A percentile compares a stretch with the other conserved stretches of the same genome.
Evolutionary conservation across 2,113 vertebrate genomes (phyloP).

Genomic region (Thunnus thynnus): DNA sequence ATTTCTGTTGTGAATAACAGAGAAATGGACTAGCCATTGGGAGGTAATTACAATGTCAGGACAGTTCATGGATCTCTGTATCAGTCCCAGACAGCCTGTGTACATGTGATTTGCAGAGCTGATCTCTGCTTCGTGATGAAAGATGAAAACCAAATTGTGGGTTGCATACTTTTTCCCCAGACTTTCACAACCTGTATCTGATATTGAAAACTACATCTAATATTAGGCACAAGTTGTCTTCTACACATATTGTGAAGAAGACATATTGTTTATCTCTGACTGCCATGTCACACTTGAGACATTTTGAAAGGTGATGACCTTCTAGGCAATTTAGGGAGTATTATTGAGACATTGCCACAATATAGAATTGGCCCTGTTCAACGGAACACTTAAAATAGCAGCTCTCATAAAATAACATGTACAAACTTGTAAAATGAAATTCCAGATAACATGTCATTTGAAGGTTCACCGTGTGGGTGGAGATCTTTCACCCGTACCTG

Average conservation of each 20-base stretch:
- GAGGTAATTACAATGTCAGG: conserved; percentile 48
- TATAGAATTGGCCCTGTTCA: conserved; percentile 21
- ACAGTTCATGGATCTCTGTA: conserved; percentile 27
- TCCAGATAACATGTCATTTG: conserved; percentile 41
- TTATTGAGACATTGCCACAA: conserved; percentile 23
- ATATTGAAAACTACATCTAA: conserved; percentile 1
- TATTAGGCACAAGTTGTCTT: not conserved
- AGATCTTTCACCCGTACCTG: conserved; percentile 67
- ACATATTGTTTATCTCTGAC: not conserved
- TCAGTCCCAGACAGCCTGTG: conserved; percentile 44
- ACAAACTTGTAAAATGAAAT: conserved; percentile 44
- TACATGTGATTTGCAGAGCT: conserved; percentile 47
- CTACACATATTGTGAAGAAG: not conserved
- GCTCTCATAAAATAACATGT: conserved; percentile 21
- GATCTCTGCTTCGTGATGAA: conserved; percentile 41
- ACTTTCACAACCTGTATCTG: conserved; percentile 1
- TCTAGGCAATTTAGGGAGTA: not conserved
- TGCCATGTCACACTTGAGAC: not conserved
- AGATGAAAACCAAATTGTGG: conserved; percentile 36
- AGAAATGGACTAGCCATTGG: conserved; percentile 26
- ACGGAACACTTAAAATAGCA: conserved; percentile 31
- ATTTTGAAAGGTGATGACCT: conserved; percentile 8
- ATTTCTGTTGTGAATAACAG: conserved; percentile 17
- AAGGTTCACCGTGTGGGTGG: conserved; percentile 56
- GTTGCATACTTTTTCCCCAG: conserved; percentile 6